phyloP scores from a whole-genome alignment of 1,140 invertebrate species.

The Apolygus lucorum region DNA sequence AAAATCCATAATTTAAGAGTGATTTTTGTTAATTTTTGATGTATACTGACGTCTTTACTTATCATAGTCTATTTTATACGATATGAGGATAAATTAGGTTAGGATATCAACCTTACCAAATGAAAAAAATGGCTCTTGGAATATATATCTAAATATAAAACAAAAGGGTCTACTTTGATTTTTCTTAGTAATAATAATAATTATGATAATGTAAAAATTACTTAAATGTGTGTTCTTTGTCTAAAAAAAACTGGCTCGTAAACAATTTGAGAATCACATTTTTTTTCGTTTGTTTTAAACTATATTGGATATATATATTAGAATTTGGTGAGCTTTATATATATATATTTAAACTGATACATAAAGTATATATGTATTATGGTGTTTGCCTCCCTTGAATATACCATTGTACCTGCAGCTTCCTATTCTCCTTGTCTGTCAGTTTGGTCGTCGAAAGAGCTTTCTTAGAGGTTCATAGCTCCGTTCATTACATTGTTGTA shows the following conservation, averaged over 20 bases:
- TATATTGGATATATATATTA: slow-evolving; percentile 4
- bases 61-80: not conserved
- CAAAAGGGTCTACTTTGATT: slow-evolving; percentile 11
- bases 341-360: not conserved
- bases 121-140: not conserved
- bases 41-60: not conserved
- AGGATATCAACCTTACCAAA: slow-evolving; percentile 16
- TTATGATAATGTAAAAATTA: slow-evolving; percentile 14
- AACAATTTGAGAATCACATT: not conserved
- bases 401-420: slow-evolving; percentile 16
- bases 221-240: slow-evolving; percentile 2
- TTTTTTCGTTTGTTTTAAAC: not conserved
- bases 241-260: not conserved
- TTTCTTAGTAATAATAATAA: slow-evolving; percentile 5
- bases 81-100: slow-evolving; percentile 9
- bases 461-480: slow-evolving; percentile 14
- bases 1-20: not conserved
- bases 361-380: slow-evolving; percentile 10
- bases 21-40: not conserved
- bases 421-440: slow-evolving; percentile 14
- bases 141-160: slow-evolving; percentile 1
- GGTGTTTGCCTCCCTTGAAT: slow-evolving; percentile 16
- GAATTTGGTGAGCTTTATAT: slow-evolving; percentile 12
- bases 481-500: slow-evolving; percentile 16
- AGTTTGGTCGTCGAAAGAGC: slow-evolving; percentile 15